Base-by-base conservation (phyloP, 2,113 vertebrate genomes). In the Sylvilagus bachmani region DNA sequence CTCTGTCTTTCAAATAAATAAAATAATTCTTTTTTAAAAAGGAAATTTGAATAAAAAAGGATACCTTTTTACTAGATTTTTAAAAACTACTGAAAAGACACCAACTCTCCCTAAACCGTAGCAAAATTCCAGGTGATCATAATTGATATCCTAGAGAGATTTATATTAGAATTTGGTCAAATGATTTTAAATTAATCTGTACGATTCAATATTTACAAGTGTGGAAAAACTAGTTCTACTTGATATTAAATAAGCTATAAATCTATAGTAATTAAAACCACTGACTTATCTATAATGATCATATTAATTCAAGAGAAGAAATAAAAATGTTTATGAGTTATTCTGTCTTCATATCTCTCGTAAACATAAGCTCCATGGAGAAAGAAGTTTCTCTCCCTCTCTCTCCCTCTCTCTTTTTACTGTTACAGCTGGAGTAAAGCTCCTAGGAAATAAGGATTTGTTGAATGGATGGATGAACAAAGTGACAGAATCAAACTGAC, bases 141-240 rank as follows among this genome's bases (percentile, higher is more conserved):
- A 31, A 51, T 10, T n/a, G 53, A 92, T 66, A 86, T 64, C 19
- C 22, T 67, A 90, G 1, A 70, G 44, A 10, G 29, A 91, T 29
- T 79, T 62, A 44, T 80, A 61, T 51, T 69, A 51, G 21, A 94
- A 90, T 85, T 36, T 27, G 78, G 70, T 44, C 19, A 61, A 77
- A 67, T 75, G 10, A 78, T 86, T 86, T 49, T 90, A 86, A 93
- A 27, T 90, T 90, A 3, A 73, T 69, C 77, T 94, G 49, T 51
- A 84, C 74, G 51, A 51, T 33, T 94, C 62, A 84, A 24, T 64
- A 69, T 88, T 73, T 66, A 55, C 53, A 51, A 92, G 22, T 27
- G 49, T 61, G 14, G 14, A 85, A 86, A 44, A 86, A 51, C 12
- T 62, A 88, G 51, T 16, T 91, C 5, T 51, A 73, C 14, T 38